phyloP scores from a whole-genome alignment of 2,797 vertebrate species.

The Tenualosa thibaudeaui region DNA sequence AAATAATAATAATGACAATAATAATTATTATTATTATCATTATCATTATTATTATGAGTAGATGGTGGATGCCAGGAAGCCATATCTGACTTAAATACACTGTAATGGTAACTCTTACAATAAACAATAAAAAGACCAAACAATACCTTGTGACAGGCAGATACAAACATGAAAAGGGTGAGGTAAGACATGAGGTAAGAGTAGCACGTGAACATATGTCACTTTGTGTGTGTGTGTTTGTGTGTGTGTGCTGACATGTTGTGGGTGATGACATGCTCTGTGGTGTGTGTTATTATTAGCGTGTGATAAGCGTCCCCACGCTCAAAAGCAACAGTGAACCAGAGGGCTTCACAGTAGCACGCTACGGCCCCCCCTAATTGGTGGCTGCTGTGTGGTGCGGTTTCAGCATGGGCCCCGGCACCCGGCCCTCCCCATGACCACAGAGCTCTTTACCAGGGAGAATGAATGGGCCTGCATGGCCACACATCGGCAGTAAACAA shows the following conservation, averaged over 20 bases:
- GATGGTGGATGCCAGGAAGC: not conserved
- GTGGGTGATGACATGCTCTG: conserved; percentile 61
- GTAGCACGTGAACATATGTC: not conserved
- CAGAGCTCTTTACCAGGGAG: not conserved
- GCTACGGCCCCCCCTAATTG: conserved; percentile 4
- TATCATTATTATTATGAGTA: too few species aligned
- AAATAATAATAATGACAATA: not conserved
- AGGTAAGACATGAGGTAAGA: not conserved
- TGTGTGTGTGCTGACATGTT: conserved; percentile 38
- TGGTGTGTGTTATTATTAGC: conserved; percentile 63
- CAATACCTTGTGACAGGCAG: not conserved
- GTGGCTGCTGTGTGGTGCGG: not conserved
- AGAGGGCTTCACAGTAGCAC: not conserved
- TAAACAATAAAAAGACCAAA: not conserved
- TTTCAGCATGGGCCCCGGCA: not conserved
- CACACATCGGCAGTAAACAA: conserved; percentile 20
- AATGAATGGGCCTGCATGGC: conserved; percentile 13
- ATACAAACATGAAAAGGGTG: not conserved
- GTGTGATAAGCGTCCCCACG: conserved; percentile 54
- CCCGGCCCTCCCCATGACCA: not conserved
- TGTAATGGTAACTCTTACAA: not conserved
- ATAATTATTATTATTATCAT: too few species aligned
- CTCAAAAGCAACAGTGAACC: not conserved
- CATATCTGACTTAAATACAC: not conserved
- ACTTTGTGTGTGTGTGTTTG: conserved; percentile 22